phyloP scores from a whole-genome alignment of 1,140 invertebrate genomes.

The Apis cerana region DNA sequence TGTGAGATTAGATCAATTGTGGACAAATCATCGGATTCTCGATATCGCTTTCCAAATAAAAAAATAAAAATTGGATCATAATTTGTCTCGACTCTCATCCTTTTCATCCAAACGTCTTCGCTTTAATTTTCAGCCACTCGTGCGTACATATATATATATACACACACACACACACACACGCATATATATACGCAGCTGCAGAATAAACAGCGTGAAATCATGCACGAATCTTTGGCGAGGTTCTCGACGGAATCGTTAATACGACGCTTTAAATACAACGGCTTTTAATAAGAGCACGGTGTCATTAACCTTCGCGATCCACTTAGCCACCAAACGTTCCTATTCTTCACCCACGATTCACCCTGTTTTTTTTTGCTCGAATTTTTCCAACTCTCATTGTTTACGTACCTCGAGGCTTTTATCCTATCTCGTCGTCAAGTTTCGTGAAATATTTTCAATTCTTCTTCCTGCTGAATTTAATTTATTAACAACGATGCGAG shows the following conservation, averaged over 20 bases:
- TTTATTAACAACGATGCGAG: neutral
- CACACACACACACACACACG: neutral
- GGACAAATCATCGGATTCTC: no score
- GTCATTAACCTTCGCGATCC: conserved; percentile 41
- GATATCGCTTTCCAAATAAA: neutral
- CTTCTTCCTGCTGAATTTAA: neutral
- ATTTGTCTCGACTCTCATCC: neutral
- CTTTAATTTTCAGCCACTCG: neutral
- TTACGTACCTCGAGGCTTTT: neutral
- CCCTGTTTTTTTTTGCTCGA: neutral
- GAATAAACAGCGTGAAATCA: conserved; percentile 9
- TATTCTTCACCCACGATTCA: neutral
- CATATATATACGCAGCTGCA: no score
- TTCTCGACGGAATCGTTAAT: conserved; percentile 40
- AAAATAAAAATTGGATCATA: neutral
- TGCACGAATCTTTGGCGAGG: conserved; percentile 24
- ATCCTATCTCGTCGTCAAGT: neutral
- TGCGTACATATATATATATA: neutral
- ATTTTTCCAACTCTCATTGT: neutral
- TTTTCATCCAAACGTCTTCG: neutral
- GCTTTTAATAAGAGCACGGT: conserved; percentile 25
- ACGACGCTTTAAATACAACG: conserved; percentile 33
- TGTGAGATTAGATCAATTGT: no score
- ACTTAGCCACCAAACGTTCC: conserved; percentile 7
- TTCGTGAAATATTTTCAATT: neutral